phyloP scores from a whole-genome alignment of 2,888 invertebrate genomes.

The Rugalucina vietnamica region DNA sequence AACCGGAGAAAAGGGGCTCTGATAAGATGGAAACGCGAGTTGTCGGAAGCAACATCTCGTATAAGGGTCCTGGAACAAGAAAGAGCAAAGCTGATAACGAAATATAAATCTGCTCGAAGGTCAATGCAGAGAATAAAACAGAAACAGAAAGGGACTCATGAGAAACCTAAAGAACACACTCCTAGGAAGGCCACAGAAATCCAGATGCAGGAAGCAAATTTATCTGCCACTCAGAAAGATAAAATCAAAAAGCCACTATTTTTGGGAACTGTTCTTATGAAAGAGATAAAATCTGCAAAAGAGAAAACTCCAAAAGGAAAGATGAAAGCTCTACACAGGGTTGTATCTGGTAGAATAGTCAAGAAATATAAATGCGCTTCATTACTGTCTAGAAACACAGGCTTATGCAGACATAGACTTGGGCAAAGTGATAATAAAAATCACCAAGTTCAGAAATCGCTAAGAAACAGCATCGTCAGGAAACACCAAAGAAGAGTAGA shows the following conservation, averaged over 20 bases:
- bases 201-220: constrained; percentile 20
- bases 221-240: constrained; percentile 6
- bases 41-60: constrained; percentile 21
- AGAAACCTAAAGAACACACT: background rate
- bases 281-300: background rate
- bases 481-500: constrained; percentile 9
- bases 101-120: constrained; percentile 22
- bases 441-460: background rate
- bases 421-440: constrained; percentile 13
- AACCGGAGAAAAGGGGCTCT: constrained; percentile 15
- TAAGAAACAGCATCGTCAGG: background rate
- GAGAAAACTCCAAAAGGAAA: background rate
- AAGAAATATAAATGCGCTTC: constrained; percentile 39
- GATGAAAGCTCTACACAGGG: constrained; percentile 7
- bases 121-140: constrained; percentile 22
- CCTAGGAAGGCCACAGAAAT: constrained; percentile 38
- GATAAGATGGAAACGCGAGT: constrained; percentile 23
- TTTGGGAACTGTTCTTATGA: background rate
- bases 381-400: constrained; percentile 21
- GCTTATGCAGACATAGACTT: constrained; percentile 28
- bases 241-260: constrained; percentile 22
- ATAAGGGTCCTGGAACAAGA: constrained; percentile 37
- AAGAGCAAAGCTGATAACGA: background rate
- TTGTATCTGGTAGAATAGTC: constrained; percentile 25
- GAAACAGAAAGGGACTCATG: background rate